Base-by-base conservation (phyloP, 2,888 invertebrate genomes). In the Tetropium fuscum region DNA sequence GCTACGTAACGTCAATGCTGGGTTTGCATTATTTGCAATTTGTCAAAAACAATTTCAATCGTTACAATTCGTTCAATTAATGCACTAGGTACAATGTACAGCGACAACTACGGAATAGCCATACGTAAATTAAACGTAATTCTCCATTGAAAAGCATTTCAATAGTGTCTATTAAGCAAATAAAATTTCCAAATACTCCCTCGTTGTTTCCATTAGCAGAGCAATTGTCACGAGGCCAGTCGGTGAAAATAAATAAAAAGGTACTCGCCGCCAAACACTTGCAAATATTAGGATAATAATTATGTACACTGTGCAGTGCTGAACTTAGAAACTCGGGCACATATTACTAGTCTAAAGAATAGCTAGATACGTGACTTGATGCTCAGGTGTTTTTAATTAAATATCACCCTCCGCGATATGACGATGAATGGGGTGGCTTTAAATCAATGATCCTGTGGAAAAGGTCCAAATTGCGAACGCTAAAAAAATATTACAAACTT, bases 361-460 rank as follows among this genome's bases (percentile, higher is more conserved):
- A 20, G 36, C 7, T 20, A 32, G 10, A 41, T 44, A 57, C 44
- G 57, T 51, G 20, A 57, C 57, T 11, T 7, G 47, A 43, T 34
- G 58, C 51, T 44, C 51, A 45, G 58, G 45, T 53, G 49, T 44
- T 40, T 45, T 58, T 49, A 32, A 51, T 51, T 40, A 58, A 40
- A 53, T 43, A 16, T 27, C 1, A 2, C 38, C 34, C 43, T 34
- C 30, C 8, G 25, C 27, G 16, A 44, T 16, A 27, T 40, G 16
- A n/a, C 47, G 10, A 32, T 30, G 18, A 16, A 48, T 51, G 40
- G 40, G 27, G 44, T 10, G 27, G 25, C 27, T 51, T 25, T 40
- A 51, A 40, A 51, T 40, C 51, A 40, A 51, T 51, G 51, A 51
- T 40, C 51, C 18, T 38, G n/a, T 27, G 15, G 27, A 25, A 40